Evolutionary conservation across 2,888 invertebrate genomes (phyloP).

Genomic region (Rhamphomyia laevipes): DNA sequence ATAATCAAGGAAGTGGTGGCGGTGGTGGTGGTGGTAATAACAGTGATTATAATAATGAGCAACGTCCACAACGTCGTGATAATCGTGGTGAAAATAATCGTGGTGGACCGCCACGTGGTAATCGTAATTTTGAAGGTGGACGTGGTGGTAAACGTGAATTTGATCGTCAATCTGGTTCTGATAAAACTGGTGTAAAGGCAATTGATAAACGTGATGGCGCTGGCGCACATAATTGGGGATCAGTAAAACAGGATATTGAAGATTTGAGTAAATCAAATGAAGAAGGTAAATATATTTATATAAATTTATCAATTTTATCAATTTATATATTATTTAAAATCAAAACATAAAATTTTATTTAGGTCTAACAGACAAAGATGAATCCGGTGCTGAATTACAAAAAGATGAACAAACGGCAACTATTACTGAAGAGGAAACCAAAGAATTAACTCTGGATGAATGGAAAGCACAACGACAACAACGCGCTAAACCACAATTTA

Average conservation of each 20-base stretch:
- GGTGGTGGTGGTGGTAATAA: constrained; percentile 39
- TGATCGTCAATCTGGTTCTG: constrained; percentile 89
- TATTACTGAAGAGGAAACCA: constrained; percentile 62
- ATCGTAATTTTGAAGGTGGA: constrained; percentile 35
- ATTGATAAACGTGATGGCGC: constrained; percentile 90
- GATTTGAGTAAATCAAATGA: constrained; percentile 29
- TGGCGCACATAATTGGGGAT: constrained; percentile 94
- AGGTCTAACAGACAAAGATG: constrained; percentile 30
- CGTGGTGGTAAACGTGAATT: constrained; percentile 80
- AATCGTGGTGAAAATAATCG: constrained; percentile 39
- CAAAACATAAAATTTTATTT: not conserved
- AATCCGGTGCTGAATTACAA: constrained; percentile 29
- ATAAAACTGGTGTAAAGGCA: constrained; percentile 88
- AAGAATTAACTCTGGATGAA: constrained; percentile 86
- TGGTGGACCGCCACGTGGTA: constrained; percentile 28
- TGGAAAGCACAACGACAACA: constrained; percentile 78
- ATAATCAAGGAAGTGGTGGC: constrained; percentile 38
- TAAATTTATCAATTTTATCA: not conserved
- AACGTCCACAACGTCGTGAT: constrained; percentile 28
- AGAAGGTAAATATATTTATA: constrained; percentile 12
- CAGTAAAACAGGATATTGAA: constrained; percentile 81
- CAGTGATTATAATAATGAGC: constrained; percentile 21
- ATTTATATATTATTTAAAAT: not conserved
- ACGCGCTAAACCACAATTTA: constrained; percentile 76
- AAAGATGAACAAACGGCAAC: constrained; percentile 37